Conservation (phyloP, 2,113 vertebrate species). For the Sisor rabdophorus region DNA sequence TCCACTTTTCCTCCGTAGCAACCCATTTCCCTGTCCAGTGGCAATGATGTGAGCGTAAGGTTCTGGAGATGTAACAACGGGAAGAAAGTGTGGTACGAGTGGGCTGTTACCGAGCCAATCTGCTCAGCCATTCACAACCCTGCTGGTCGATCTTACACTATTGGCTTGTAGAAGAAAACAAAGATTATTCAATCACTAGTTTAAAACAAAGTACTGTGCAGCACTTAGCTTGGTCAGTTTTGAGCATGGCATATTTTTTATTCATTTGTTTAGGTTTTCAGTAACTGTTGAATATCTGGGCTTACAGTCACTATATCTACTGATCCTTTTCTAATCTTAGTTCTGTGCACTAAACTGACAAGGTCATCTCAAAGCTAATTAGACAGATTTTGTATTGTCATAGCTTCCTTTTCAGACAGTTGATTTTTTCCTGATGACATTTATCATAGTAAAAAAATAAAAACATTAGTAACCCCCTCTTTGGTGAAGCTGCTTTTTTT, state of each 20-base stretch:
- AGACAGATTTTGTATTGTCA: background rate
- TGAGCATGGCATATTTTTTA: background rate
- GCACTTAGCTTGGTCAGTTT: constrained; percentile 12
- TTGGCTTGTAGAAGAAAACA: constrained; percentile 72
- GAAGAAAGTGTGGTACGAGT: constrained; percentile 95
- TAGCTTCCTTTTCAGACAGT: background rate
- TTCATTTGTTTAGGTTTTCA: background rate
- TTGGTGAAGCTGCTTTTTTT: background rate
- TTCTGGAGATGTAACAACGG: constrained; percentile 91
- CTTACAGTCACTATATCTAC: background rate
- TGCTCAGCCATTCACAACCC: constrained; percentile 91
- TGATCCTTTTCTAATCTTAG: background rate
- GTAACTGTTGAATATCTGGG: background rate
- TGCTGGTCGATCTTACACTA: constrained; percentile 89
- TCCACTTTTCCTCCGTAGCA: constrained; percentile 65
- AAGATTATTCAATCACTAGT: background rate
- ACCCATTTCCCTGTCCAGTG: constrained; percentile 76
- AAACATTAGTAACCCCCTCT: background rate
- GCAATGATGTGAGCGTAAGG: constrained; percentile 76
- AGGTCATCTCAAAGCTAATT: background rate
- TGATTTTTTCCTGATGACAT: constrained; percentile 12
- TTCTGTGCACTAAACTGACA: constrained; percentile 15
- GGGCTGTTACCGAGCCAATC: constrained; percentile 85
- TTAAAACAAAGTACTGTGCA: background rate
- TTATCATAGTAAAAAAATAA: constrained; percentile 1